Evolutionary conservation across 2,888 invertebrate genomes (phyloP), one percentile per base, ranked within the genome.

Genomic region (Athalia circularis): DNA sequence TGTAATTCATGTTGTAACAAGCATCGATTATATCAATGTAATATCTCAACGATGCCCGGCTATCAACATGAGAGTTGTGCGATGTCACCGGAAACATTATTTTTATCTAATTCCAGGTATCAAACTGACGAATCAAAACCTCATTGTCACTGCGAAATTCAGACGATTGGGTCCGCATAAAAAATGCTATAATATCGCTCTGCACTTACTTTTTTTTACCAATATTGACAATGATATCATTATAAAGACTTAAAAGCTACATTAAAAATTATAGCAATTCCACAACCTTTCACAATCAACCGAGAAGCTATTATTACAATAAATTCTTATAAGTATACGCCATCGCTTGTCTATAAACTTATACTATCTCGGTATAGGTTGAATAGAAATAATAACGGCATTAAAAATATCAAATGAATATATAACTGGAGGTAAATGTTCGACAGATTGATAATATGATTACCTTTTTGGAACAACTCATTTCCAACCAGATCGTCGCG

Each of bases 61-160:
- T 57, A 5, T 59, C 47, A 15, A 45, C 59, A 47, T 59, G 45
- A 72, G 59, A 45, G 47, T 72, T 72, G 72, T 72, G 72, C 72
- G 72, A 72, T 43, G 29, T 59, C n/a, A 47, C 13, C 47, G 47
- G n/a, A n/a, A 7, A 15, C 45, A 9, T 13, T 54, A 47, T 54
- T 47, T 47, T 72, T 13, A 7, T 47, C 52, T n/a, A 29, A 59
- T 45, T 59, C n/a, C 6, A 6, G 45, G 59, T 57, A 59, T 9
- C 6, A 72, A 72, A 59, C 5, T 59, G 52, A 68, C 11, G n/a
- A 68, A 54, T 54, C 54, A 43, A 9, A 2, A 43, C 43, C 15
- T 45, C 50, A 67, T 59, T 6, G 8, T 9, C 11, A 48, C 48
- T 47, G 45, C 7, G 65, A 45, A 45, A 9, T 50, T 48, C 13